phyloP scores from a whole-genome alignment of 2,888 invertebrate genomes.

The Philereme vetulata region DNA sequence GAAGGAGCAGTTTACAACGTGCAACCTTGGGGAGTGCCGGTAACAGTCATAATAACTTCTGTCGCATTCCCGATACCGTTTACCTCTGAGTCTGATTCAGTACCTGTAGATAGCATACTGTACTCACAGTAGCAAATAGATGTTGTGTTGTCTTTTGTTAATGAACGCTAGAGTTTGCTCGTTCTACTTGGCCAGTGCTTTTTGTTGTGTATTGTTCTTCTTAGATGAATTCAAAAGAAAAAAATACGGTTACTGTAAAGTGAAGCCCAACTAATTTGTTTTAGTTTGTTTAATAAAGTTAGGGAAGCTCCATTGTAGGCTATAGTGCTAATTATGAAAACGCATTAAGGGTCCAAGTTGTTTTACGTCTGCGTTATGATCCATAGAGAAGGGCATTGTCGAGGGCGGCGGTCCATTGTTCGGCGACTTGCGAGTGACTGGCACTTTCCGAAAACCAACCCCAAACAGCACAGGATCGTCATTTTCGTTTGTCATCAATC shows the following conservation, averaged over 20 bases:
- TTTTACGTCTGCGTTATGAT: conserved; percentile 67
- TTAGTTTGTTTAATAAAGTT: background rate
- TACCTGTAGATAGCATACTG: background rate
- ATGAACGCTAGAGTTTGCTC: too few relatives aligned
- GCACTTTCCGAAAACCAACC: conserved; percentile 72
- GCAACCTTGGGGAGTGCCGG: conserved; percentile 48
- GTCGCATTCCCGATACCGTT: conserved; percentile 41
- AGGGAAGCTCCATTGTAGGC: conserved; percentile 16
- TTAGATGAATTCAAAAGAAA: background rate
- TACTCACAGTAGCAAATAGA: too few relatives aligned
- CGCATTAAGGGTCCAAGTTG: conserved; percentile 74
- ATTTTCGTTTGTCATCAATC: conserved; percentile 84
- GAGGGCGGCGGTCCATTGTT: conserved; percentile 67
- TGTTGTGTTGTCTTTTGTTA: too few relatives aligned
- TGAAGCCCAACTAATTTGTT: background rate
- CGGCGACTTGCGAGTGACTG: conserved; percentile 73
- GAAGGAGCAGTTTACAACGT: conserved; percentile 47
- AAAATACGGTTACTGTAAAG: background rate
- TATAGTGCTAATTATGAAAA: conserved; percentile 75
- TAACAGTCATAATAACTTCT: conserved; percentile 57
- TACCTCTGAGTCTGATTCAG: conserved; percentile 1
- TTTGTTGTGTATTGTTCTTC: background rate
- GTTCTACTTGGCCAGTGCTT: too few relatives aligned
- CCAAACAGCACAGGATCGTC: conserved; percentile 74
- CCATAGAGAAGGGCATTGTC: conserved; percentile 58